A percentile compares a stretch with the other conserved stretches of the same genome.
Conservation (phyloP, 37 sponge, comb jelly and placozoan genomes). For the Bolinopsis microptera region DNA sequence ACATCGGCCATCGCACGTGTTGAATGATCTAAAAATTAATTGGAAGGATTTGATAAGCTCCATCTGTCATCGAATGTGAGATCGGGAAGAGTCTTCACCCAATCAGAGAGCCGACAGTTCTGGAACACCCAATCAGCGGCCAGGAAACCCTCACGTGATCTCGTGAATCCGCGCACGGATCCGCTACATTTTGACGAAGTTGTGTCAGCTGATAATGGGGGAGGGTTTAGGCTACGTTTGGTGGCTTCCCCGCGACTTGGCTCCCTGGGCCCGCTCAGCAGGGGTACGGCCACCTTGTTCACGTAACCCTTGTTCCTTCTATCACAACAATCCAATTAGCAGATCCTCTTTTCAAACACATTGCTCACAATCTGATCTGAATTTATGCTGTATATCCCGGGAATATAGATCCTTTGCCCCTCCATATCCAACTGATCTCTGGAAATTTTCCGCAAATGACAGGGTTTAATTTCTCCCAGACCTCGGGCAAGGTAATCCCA, state of each 20-base stretch:
- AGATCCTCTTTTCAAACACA: neutral
- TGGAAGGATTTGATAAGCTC: conserved; percentile 52
- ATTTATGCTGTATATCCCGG: neutral
- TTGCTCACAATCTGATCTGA: neutral
- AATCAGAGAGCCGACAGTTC: neutral
- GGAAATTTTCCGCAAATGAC: conserved; percentile 7
- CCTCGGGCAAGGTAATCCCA: conserved; percentile 35
- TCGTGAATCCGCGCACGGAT: neutral
- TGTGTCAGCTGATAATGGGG: conserved; percentile 47
- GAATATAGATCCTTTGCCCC: neutral
- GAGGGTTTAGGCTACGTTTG: conserved; percentile 6
- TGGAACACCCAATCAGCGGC: neutral
- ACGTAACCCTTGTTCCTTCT: neutral
- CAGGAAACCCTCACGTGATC: neutral
- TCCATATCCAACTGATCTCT: neutral
- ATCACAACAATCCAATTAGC: neutral
- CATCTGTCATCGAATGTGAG: conserved; percentile 60
- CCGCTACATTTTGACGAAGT: conserved; percentile 38
- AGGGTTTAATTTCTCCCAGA: conserved; percentile 40
- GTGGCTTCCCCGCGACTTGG: conserved; percentile 24
- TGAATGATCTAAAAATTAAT: conserved; percentile 50
- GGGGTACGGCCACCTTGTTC: neutral
- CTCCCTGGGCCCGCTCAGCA: neutral
- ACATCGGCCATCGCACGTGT: neutral
- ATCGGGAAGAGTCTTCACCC: conserved; percentile 18